phyloP scores from a whole-genome alignment of 2,888 invertebrate genomes.

The Eilema caniola region DNA sequence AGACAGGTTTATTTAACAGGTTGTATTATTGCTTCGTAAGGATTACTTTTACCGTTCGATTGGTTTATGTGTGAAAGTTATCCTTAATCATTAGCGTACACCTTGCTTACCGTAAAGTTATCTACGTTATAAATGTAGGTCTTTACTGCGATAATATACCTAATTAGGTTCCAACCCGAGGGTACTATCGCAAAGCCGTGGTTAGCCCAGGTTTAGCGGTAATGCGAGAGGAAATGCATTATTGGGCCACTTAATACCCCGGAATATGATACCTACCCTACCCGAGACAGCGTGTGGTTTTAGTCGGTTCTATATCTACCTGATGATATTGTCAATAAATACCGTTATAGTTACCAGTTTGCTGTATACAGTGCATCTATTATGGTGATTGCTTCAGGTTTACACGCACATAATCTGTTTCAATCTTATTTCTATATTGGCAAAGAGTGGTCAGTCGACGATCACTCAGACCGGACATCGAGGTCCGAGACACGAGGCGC shows the following conservation, averaged over 20 bases:
- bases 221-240: too few relatives aligned
- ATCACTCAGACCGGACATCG: constrained; percentile 48
- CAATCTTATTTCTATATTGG: constrained; percentile 52
- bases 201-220: too few relatives aligned
- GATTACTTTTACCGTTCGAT: constrained; percentile 32
- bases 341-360: constrained; percentile 31
- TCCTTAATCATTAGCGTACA: not conserved
- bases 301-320: too few relatives aligned
- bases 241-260: too few relatives aligned
- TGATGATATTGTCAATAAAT: not conserved
- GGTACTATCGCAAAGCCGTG: too few relatives aligned
- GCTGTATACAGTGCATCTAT: constrained; percentile 30
- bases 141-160: too few relatives aligned
- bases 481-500: constrained; percentile 44
- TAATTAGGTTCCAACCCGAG: too few relatives aligned
- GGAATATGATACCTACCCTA: too few relatives aligned
- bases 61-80: constrained; percentile 12
- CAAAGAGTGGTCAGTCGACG: constrained; percentile 33
- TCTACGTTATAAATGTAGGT: too few relatives aligned
- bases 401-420: constrained; percentile 47
- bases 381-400: constrained; percentile 34
- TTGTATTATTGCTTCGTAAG: constrained; percentile 50
- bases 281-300: too few relatives aligned
- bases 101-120: not conserved
- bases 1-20: constrained; percentile 70